phyloP scores from a whole-genome alignment of 2,797 vertebrate genomes.

The Rhynchonycteris naso region DNA sequence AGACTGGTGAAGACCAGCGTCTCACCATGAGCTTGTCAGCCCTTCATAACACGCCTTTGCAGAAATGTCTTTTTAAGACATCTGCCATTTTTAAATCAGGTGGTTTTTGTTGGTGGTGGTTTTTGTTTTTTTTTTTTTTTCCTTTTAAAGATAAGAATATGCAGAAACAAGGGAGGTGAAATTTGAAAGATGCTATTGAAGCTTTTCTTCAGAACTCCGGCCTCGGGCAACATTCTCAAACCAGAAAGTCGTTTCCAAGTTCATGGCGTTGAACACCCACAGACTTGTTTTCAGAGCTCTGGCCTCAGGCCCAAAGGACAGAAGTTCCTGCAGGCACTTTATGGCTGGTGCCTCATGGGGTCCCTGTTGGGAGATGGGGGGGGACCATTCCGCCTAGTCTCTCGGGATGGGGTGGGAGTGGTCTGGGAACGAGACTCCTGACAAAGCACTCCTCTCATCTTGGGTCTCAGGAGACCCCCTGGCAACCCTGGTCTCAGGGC shows the following conservation, averaged over 20 bases:
- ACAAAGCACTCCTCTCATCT: neutral
- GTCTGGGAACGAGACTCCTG: neutral
- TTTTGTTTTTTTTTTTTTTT: neutral
- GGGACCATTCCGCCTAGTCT: no score
- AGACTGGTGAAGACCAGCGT: no score
- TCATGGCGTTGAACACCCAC: neutral
- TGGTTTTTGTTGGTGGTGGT: no score
- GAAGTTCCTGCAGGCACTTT: neutral
- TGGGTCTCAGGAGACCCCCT: neutral
- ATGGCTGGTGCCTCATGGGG: neutral
- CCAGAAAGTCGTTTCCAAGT: neutral
- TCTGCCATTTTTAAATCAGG: no score
- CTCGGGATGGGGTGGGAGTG: neutral
- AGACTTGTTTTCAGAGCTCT: neutral
- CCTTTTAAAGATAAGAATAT: neutral
- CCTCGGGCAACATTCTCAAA: neutral
- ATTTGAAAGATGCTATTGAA: neutral
- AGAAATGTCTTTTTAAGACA: no score
- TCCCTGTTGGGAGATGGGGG: neutral
- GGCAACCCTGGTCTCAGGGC: no score
- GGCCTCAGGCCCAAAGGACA: neutral
- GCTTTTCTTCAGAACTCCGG: conserved; percentile 34
- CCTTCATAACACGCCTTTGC: no score
- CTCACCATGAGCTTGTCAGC: no score
- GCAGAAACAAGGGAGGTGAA: neutral